These are phyloP conservation scores for Corbicula japonica DNA, from an alignment of 2,888 invertebrate genomes.

Conservation along the genomic window DNA sequence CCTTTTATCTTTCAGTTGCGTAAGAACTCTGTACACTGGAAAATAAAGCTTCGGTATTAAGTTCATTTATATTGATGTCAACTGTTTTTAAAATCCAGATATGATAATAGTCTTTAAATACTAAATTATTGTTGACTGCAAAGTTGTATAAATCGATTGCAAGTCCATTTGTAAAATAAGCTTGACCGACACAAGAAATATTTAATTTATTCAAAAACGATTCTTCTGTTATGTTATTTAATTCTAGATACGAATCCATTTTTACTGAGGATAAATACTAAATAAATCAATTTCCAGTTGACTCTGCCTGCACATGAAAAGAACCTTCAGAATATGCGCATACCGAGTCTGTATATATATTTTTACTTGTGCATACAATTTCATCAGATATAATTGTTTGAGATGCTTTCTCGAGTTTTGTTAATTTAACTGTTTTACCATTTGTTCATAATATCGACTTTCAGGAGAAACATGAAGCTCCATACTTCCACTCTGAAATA, in stretches of 20 bases:
- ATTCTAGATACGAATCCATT: slow-evolving; percentile 36
- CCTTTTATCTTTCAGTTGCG: slow-evolving; percentile 19
- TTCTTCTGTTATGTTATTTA: slow-evolving; percentile 22
- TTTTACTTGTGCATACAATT: slow-evolving; percentile 17
- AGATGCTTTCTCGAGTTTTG: slow-evolving; percentile 13
- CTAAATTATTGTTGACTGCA: slow-evolving; percentile 19
- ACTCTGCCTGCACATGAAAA: slow-evolving; percentile 1
- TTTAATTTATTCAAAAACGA: slow-evolving; percentile 17
- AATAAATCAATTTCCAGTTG: slow-evolving; percentile 12
- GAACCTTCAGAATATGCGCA: background rate
- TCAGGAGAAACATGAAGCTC: slow-evolving; percentile 5
- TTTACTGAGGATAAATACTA: slow-evolving; percentile 14
- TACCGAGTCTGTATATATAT: slow-evolving; percentile 16
- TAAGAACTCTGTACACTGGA: slow-evolving; percentile 26
- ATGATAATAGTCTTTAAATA: slow-evolving; percentile 17
- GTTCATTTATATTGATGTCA: slow-evolving; percentile 13
- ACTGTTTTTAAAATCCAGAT: slow-evolving; percentile 17
- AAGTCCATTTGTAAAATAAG: slow-evolving; percentile 29
- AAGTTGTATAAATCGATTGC: slow-evolving; percentile 35
- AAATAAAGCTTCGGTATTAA: slow-evolving; percentile 19
- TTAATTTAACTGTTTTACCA: slow-evolving; percentile 20
- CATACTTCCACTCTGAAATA: slow-evolving; percentile 2
- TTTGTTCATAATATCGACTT: background rate
- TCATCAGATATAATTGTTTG: slow-evolving; percentile 28
- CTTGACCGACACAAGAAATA: slow-evolving; percentile 7